phyloP scores from a whole-genome alignment of 2,888 invertebrate genomes.

The Drosophila aldrichi region DNA sequence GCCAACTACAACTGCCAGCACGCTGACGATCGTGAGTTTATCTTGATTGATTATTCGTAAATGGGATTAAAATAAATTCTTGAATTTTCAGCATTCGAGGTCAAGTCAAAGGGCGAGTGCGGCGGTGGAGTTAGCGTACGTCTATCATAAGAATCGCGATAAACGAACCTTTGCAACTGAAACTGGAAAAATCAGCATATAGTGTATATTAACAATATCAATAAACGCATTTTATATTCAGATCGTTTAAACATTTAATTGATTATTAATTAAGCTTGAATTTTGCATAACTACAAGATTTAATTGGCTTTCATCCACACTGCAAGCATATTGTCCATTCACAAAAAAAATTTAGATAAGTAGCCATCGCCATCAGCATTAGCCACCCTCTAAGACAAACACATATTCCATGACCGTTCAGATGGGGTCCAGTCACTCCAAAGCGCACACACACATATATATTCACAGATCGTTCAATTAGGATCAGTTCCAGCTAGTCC shows the following conservation, averaged over 20 bases:
- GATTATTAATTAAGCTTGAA: slow-evolving; percentile 38
- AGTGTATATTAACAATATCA: slow-evolving; percentile 9
- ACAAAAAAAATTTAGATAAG: slow-evolving; percentile 12
- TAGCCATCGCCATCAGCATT: not conserved
- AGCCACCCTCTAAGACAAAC: slow-evolving; percentile 6
- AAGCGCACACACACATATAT: not conserved
- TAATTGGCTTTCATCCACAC: slow-evolving; percentile 14
- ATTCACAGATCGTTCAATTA: slow-evolving; percentile 36
- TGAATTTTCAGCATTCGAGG: slow-evolving; percentile 70
- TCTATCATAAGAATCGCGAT: slow-evolving; percentile 74
- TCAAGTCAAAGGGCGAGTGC: slow-evolving; percentile 82
- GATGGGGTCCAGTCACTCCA: not conserved
- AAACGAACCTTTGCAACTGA: not conserved
- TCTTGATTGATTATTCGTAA: not conserved
- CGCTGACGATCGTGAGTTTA: slow-evolving; percentile 80
- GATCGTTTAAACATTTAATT: slow-evolving; percentile 58
- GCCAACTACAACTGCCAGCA: slow-evolving; percentile 84
- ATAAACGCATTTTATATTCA: slow-evolving; percentile 24
- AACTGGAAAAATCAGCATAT: not conserved
- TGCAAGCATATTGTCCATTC: slow-evolving; percentile 12
- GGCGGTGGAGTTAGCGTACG: slow-evolving; percentile 83
- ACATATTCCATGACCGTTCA: slow-evolving; percentile 14
- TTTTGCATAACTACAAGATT: slow-evolving; percentile 54
- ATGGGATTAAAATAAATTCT: not conserved
- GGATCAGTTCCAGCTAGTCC: slow-evolving; percentile 41